Evolutionary conservation across 2,113 vertebrate species (phyloP), one percentile per base, ranked within the genome.

Genomic region (Elephas maximus): DNA sequence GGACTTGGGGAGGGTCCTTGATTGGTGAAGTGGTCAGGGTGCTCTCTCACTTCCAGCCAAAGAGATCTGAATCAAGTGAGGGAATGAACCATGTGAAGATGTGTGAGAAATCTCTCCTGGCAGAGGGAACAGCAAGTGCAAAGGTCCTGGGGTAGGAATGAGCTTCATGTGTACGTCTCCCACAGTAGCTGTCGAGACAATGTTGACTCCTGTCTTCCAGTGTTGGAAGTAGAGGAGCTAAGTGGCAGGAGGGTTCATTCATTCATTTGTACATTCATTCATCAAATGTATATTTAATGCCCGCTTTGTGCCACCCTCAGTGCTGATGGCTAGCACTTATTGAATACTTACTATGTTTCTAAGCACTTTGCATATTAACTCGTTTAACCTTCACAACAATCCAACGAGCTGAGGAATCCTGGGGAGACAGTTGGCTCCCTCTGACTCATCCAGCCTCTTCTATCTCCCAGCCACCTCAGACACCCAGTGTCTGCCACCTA

Each of bases 101-200:
- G 45, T 37, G 26, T 76, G 67, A 78, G 62, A 69, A 91, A 26
- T 51, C 41, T 41, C 45, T 92, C 28, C 82, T 89, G 20, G 63
- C 57, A 77, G 77, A 15, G 37, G 44, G 23, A 33, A 53, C 4
- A 94, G 86, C 57, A 44, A 63, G 48, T 60, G 57, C 88, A 94
- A 94, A 95, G 93, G 51, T 48, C 65, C 88, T 90, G 91, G 48
- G 86, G 80, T 88, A 57, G 77, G 77, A 76, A 65, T 73, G 87
- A 92, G 33, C 44, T 92, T 76, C 44, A 71, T 20, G 33, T 37
- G 21, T 48, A 9, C 65, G 15, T 87, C 45, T 96, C 74, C 60
- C 23, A 30, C 24, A n/a, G 76, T 76, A 80, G 44, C 37, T 69
- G 26, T 2, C 69, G 45, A 69, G 63, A 79, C 63, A 60, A 8